Evolutionary conservation across 2,888 invertebrate genomes (phyloP).

Genomic region (Dioctria rufipes): DNA sequence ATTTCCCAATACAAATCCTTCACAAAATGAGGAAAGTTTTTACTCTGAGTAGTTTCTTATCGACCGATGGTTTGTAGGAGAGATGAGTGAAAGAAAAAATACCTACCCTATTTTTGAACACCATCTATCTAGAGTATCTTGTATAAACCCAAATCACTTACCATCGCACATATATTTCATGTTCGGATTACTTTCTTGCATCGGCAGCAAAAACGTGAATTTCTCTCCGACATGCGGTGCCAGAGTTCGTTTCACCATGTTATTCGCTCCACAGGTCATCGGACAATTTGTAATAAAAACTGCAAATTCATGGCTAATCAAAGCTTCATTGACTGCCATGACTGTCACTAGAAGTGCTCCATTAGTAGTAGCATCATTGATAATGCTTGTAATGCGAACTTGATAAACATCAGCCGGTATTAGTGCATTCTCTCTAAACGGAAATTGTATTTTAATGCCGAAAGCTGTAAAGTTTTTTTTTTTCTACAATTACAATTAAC

Average conservation of each 20-base stretch:
- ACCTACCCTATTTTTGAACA: too few relatives aligned
- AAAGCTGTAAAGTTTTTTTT: conserved; percentile 60
- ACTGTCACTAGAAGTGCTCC: conserved; percentile 65
- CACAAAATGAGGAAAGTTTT: too few relatives aligned
- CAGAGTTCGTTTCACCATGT: conserved; percentile 62
- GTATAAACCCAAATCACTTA: conserved; percentile 55
- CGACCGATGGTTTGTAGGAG: too few relatives aligned
- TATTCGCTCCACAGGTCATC: conserved; percentile 60
- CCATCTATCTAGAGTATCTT: too few relatives aligned
- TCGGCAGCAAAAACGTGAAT: conserved; percentile 65
- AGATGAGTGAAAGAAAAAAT: too few relatives aligned
- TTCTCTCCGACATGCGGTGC: conserved; percentile 63
- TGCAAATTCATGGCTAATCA: conserved; percentile 61
- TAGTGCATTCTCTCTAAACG: conserved; percentile 65
- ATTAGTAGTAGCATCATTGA: conserved; percentile 66
- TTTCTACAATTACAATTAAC: not conserved
- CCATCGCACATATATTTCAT: conserved; percentile 63
- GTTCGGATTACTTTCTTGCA: conserved; percentile 60
- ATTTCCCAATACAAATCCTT: too few relatives aligned
- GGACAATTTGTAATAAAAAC: conserved; percentile 64
- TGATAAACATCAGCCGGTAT: conserved; percentile 59
- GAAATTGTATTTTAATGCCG: conserved; percentile 65
- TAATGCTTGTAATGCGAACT: conserved; percentile 64
- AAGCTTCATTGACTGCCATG: conserved; percentile 64
- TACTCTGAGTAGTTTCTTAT: too few relatives aligned